Base-by-base conservation (phyloP, 64 coral and sea anemone genomes). In the Pachyseris speciosa region DNA sequence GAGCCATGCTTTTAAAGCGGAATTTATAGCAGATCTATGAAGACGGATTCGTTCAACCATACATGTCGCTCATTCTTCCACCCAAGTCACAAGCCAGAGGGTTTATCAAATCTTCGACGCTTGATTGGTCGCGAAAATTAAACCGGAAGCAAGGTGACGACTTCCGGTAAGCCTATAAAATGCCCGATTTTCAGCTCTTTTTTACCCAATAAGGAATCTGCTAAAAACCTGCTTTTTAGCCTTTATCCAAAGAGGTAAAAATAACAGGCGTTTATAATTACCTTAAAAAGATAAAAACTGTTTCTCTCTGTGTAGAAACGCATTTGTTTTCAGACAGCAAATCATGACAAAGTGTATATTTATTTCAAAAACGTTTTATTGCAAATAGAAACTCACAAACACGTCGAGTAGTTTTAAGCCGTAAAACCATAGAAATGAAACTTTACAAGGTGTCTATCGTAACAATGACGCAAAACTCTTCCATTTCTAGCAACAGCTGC, bases 1-100 rank as follows among this genome's bases (percentile, higher is more conserved):
- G 49, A 50, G 67, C 50, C 89, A 91, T 91, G 42, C 70, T 84
- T 37, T n/a, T 7, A 26, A 37, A 63, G 51, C 51, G 60, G 34
- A 27, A 61, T 40, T 80, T 61, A 61, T 59, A 27, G 20, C 9
- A 38, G 33, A 81, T 57, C 77, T 11, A 41, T 38, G 20, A 33
- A 22, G 22, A 19, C 10, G 16, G 2, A n/a, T 8, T 64, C 6
- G 25, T 50, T 50, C 22, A 49, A 28, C 43, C 73, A 9, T 0
- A 24, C 42, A 76, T 51, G 24, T 26, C 25, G 12, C 45, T 51
- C 43, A 45, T 45, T 31, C 26, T 7, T 37, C 17, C 49, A 37
- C 75, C 75, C 75, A 16, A 6, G 30, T 59, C 75, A 80, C 49
- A 80, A 34, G 31, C 15, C 51, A 7, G 28, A 37, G 49, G 50